Conservation (phyloP, 2,113 vertebrate species). For the Perca flavescens region DNA sequence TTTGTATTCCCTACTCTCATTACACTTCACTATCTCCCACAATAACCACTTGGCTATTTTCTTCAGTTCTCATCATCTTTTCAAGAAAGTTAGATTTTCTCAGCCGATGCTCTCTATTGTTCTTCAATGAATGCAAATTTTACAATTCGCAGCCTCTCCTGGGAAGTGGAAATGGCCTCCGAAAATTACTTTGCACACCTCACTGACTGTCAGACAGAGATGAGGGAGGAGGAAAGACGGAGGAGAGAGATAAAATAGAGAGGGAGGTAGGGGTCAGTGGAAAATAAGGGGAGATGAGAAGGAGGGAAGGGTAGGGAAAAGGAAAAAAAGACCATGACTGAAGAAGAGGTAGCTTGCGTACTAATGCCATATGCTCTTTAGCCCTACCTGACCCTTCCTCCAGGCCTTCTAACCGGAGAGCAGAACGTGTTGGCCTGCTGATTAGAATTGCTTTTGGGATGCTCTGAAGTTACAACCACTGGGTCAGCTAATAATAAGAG, state of each 20-base stretch:
- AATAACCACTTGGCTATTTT: constrained; percentile 31
- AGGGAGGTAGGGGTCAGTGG: neutral
- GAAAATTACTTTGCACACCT: constrained; percentile 69
- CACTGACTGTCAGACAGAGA: constrained; percentile 33
- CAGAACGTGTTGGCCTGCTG: constrained; percentile 13
- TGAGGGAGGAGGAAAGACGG: neutral
- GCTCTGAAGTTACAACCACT: constrained; percentile 2
- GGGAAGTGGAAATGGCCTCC: constrained; percentile 34
- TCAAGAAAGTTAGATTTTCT: constrained; percentile 47
- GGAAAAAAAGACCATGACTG: neutral
- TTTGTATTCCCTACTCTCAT: constrained; percentile 12
- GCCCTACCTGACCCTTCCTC: constrained; percentile 2
- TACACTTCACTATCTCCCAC: constrained; percentile 19
- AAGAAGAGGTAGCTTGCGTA: neutral
- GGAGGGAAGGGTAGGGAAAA: neutral
- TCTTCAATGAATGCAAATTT: constrained; percentile 58
- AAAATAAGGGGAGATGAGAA: neutral
- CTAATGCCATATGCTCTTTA: constrained; percentile 9
- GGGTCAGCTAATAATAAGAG: constrained; percentile 28
- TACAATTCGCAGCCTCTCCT: constrained; percentile 24
- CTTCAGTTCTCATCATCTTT: constrained; percentile 33
- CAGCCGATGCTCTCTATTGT: constrained; percentile 42
- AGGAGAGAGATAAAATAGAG: neutral
- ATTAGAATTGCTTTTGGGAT: constrained; percentile 40
- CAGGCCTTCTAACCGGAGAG: constrained; percentile 12